These are phyloP conservation scores for Myiopsitta monachus DNA, from an alignment of 2,113 vertebrate species.

Conservation along the genomic window DNA sequence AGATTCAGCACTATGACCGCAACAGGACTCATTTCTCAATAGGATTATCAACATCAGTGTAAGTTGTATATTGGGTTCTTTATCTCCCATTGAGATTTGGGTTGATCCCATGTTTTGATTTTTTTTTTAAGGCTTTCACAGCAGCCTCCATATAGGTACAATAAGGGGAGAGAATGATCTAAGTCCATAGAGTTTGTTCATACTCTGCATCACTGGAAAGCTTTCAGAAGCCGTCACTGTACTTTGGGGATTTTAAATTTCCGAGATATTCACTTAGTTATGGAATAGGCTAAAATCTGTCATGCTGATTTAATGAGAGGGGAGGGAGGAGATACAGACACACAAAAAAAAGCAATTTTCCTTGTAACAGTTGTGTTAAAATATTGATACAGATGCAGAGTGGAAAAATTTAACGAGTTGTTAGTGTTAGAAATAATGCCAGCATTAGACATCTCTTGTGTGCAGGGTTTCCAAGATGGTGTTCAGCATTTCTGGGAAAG, in stretches of 20 bases:
- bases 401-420: constrained; percentile 55
- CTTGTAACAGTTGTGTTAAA: constrained; percentile 66
- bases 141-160: background rate
- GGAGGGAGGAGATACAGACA: constrained; percentile 17
- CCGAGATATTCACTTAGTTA: constrained; percentile 64
- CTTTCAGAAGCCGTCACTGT: constrained; percentile 47
- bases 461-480: constrained; percentile 47
- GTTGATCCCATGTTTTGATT: background rate
- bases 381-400: constrained; percentile 69
- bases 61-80: background rate
- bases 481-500: constrained; percentile 48
- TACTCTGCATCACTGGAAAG: constrained; percentile 8
- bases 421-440: constrained; percentile 65
- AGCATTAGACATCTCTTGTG: constrained; percentile 50
- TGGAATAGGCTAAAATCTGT: constrained; percentile 59
- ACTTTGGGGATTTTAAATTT: constrained; percentile 65
- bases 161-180: background rate
- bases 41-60: background rate
- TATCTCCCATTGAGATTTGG: background rate
- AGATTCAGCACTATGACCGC: background rate
- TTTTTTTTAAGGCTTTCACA: background rate
- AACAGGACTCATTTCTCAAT: background rate
- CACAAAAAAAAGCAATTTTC: constrained; percentile 59
- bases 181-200: background rate
- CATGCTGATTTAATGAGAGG: constrained; percentile 64